Evolutionary conservation across 2,888 invertebrate species (phyloP).

Genomic region (Drosophila merina): DNA sequence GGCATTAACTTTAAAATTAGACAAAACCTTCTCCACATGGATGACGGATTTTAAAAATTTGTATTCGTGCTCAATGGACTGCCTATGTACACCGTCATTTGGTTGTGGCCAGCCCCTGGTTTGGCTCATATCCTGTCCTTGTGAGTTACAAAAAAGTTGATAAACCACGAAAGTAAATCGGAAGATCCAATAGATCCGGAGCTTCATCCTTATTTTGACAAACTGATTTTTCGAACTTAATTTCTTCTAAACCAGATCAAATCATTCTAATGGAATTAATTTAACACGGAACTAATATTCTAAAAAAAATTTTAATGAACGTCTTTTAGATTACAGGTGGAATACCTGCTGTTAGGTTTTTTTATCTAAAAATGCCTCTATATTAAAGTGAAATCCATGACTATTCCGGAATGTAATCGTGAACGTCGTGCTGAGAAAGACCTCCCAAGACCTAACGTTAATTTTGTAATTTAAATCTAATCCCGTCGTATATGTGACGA

Average conservation of each 20-base stretch:
- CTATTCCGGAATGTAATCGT: too few relatives aligned
- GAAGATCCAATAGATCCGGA: not conserved
- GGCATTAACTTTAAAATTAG: not conserved
- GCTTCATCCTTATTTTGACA: not conserved
- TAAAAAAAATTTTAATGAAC: too few relatives aligned
- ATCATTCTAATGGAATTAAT: not conserved
- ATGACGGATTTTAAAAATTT: not conserved
- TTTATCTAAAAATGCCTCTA: too few relatives aligned
- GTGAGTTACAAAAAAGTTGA: not conserved
- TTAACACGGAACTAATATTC: not conserved
- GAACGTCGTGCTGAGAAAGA: too few relatives aligned
- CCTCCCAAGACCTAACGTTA: too few relatives aligned
- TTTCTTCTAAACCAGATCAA: not conserved
- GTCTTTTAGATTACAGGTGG: too few relatives aligned
- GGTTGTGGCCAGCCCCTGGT: not conserved
- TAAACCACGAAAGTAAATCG: not conserved
- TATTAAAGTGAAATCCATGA: too few relatives aligned
- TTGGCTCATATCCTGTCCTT: constrained; percentile 1
- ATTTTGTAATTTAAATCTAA: too few relatives aligned
- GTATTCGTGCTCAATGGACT: not conserved
- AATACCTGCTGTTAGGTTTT: too few relatives aligned
- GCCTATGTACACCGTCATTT: not conserved
- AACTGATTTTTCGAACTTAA: not conserved
- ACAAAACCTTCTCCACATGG: not conserved
- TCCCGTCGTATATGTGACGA: too few relatives aligned